Evolutionary conservation across 30 jellyfish, hydroid and myxozoan species (phyloP), one percentile per base, ranked within the genome.

Genomic region (Chrysaora quinquecirrha): DNA sequence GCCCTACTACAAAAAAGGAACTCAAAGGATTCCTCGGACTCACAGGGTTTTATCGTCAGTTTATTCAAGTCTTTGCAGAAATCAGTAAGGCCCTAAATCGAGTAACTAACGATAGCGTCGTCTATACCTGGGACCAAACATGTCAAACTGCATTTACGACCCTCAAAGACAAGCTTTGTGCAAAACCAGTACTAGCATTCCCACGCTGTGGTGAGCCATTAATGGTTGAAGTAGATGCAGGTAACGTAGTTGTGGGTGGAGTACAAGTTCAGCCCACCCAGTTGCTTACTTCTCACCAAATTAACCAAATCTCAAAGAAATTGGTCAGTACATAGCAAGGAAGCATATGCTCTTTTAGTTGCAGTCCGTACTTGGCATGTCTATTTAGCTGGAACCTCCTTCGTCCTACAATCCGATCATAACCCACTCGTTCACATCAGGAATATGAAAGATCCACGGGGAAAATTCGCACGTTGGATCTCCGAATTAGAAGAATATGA

Each of bases 221-320:
- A 25, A 34, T 68, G 12, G 66, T 68, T 6, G 80, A 68, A 31
- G 80, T 68, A 21, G 71, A 71, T 71, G 69, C 83, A 22, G 43
- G 83, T 23, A 12, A 35, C 60, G 14, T 61, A 19, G 76, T 87
- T 31, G 90, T 76, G 18, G 54, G 70, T 12, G 90, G 90, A 28
- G 61, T 78, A 27, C 63, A 30, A 12, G 34, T 23, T 18, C 48
- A 29, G 50, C 23, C 52, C 87, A 28, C 56, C 54, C 62, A 29
- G 21, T 66, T 1, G 64, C 64, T 31, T 81, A 67, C 30, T 71
- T 71, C 52, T 71, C 69, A 7, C 11, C 46, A 9, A 29, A 69
- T 46, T 35, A 25, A 35, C 10, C 12, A 3, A 28, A 25, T 71
- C 83, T 14, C 83, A 71, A 49, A 33, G 35, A 21, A 35, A 69